Base-by-base conservation (phyloP, 2,888 invertebrate genomes). In the Pyrocoelia pectoralis region DNA sequence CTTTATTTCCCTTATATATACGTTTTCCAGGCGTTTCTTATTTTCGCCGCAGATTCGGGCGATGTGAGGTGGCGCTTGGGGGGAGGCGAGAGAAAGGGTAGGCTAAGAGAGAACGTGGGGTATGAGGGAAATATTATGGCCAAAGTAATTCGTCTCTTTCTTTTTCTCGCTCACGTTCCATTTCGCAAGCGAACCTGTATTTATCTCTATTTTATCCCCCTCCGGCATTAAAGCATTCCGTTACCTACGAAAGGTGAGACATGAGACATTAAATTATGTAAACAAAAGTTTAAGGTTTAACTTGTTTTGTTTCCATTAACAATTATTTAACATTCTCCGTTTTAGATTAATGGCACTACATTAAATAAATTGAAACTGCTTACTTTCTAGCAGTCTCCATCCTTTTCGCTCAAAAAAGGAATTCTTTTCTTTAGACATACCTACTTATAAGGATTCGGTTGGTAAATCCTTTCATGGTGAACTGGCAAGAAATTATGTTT, bases 1-100 rank as follows among this genome's bases (percentile, higher is more conserved):
- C 77, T 76, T 77, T 78, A 79, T 79, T 79, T 78, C 77, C 76
- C 76, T 76, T 70, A 67, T 33, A 24, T 24, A 33, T 33, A 70
- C 73, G 70, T 76, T 77, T 76, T 77, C 75, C 74, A 76, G 69
- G 71, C 72, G 67, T 72, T 72, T 72, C 72, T 72, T 72, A 72
- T 71, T 69, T 69, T 68, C 64, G 66, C 62, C 65, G 67, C 60
- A 60, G 58, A 57, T 56, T 43, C 13, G 15, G 41, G 15, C 33
- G 33, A 33, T 33, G 33, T n/a, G 8, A 2, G n/a, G n/a, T n/a
- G n/a, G n/a, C n/a, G n/a, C n/a, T 24, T 5, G 33, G 3, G 33
- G 33, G n/a, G 33, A 6, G 33, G 33, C n/a, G 33, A 33, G n/a
- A 2, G 33, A 10, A 3, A n/a, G 33, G n/a, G n/a, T n/a, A 8